These are phyloP conservation scores for Calephelis nemesis DNA, from an alignment of 1,140 invertebrate species.

Conservation along the genomic window DNA sequence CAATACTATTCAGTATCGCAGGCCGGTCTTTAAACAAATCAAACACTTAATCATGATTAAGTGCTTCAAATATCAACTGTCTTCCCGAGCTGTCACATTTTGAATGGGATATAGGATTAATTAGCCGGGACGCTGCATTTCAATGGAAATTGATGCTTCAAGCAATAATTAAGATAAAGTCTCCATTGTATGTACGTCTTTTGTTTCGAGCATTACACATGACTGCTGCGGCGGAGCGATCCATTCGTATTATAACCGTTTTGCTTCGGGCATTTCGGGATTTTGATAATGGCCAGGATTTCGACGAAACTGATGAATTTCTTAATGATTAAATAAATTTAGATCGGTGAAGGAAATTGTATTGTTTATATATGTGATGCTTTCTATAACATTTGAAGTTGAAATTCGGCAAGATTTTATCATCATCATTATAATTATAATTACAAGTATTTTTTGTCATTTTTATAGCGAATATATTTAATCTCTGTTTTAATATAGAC, in stretches of 20 bases:
- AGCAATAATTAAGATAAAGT: constrained; percentile 12
- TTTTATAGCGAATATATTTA: too few relatives aligned
- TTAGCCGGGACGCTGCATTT: constrained; percentile 8
- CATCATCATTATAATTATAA: too few relatives aligned
- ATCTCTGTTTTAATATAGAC: too few relatives aligned
- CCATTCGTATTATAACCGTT: background rate
- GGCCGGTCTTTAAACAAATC: background rate
- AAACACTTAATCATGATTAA: background rate
- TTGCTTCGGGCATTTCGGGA: background rate
- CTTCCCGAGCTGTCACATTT: background rate
- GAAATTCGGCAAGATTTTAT: too few relatives aligned
- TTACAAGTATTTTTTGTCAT: too few relatives aligned
- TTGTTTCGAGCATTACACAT: constrained; percentile 3
- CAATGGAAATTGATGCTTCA: constrained; percentile 6
- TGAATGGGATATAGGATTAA: constrained; percentile 8
- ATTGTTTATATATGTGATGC: too few relatives aligned
- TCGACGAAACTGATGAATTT: too few relatives aligned
- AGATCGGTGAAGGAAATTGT: too few relatives aligned
- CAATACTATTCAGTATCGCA: too few relatives aligned
- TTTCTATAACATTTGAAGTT: too few relatives aligned
- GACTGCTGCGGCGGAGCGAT: constrained; percentile 7
- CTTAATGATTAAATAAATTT: too few relatives aligned
- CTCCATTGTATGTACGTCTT: constrained; percentile 14
- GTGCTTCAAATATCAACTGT: too few relatives aligned
- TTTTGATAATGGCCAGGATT: background rate